These are phyloP conservation scores for Tupiocoris notatus DNA, from an alignment of 2,888 invertebrate genomes.

Conservation along the genomic window DNA sequence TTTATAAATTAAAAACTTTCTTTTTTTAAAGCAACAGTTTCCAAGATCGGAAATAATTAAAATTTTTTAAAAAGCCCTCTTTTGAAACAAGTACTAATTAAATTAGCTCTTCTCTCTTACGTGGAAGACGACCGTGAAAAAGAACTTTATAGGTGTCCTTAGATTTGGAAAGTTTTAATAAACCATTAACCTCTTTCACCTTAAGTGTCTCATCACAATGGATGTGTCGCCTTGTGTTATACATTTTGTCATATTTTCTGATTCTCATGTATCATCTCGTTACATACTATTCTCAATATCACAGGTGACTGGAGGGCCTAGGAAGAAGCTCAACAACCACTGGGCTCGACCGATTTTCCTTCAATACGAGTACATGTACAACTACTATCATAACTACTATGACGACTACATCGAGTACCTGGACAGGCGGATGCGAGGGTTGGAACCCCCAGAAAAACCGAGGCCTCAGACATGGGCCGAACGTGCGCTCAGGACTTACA, in stretches of 20 bases:
- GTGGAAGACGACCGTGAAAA: no score
- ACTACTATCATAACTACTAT: constrained; percentile 82
- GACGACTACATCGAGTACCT: constrained; percentile 80
- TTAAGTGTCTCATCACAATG: no score
- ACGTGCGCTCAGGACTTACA: constrained; percentile 71
- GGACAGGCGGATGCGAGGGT: constrained; percentile 71
- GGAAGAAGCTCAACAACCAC: constrained; percentile 66
- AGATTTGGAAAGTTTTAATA: no score
- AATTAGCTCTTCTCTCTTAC: no score
- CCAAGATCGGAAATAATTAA: no score
- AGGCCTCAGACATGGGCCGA: constrained; percentile 84
- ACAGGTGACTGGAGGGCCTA: constrained; percentile 50
- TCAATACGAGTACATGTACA: constrained; percentile 78
- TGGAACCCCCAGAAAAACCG: constrained; percentile 64
- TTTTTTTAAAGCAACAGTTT: no score
- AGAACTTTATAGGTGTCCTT: no score
- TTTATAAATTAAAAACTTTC: no score
- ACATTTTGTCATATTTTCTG: neutral
- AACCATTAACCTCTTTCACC: no score
- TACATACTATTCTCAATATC: neutral
- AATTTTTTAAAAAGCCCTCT: no score
- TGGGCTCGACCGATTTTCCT: constrained; percentile 83
- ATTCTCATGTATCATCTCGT: neutral
- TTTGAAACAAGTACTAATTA: no score
- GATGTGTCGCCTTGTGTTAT: no score